Base-by-base conservation (phyloP, 1,140 invertebrate species). In the Luehdorfia chinensis region DNA sequence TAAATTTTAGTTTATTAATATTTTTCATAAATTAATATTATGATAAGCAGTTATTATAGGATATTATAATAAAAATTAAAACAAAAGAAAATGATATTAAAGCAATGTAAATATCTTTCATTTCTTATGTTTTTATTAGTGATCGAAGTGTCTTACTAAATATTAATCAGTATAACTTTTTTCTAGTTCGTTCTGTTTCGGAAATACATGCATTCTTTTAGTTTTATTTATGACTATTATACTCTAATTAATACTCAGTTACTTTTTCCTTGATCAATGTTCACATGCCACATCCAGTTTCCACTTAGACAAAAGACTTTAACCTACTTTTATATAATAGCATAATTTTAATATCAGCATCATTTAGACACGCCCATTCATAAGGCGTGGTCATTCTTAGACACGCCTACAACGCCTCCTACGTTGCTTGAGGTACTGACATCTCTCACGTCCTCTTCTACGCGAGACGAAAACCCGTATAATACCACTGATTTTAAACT, bases 361-460 rank as follows among this genome's bases (percentile, higher is more conserved):
- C 50, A 54, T 59, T 50, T 64, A 56, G 52, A 37, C 65, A 84
- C 79, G 77, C 80, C 80, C 49, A 74, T 34, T 27, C 2, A 45
- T 5, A 55, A 49, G 80, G 80, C 72, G 80, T 81, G 72, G 53
- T 56, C 28, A 19, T 43, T 12, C 47, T 44, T 9, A 31, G 13
- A 59, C 64, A 84, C 80, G 77, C 80, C 80, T 31, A 45, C 45
- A 44, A 44, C 50, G 66, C 58, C 73, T 70, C 71, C 70, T 75
- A 62, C 64, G 44, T 34, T 44, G 47, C 66, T 74, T 62, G 45
- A 63, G 66, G 54, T 46, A 33, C 59, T 49, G 57, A 61, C 63
- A 18, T 9, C 27, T 34, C 39, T 28, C 21, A 27, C 25, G 14
- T 43, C 11, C 39, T 72, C 65, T 68, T 62, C 67, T 53, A n/a